Evolutionary conservation across 2,113 vertebrate genomes (phyloP).

Genomic region (Capreolus pygargus): DNA sequence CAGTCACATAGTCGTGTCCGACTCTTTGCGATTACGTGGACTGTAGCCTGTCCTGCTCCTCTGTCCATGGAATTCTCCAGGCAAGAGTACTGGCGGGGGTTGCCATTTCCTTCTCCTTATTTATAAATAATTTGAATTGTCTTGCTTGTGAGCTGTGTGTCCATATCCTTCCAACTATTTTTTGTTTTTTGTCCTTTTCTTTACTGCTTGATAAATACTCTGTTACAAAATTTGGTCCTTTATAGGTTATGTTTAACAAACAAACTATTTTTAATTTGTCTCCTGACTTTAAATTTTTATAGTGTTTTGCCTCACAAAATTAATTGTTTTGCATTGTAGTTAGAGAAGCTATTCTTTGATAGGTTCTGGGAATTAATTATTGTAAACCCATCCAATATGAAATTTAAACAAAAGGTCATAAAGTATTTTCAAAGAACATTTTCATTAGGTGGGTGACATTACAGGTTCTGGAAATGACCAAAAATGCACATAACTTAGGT

Average conservation of each 20-base stretch:
- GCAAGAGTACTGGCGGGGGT: not conserved
- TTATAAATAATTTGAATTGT: not conserved
- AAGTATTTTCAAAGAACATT: not conserved
- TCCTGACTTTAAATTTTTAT: not conserved
- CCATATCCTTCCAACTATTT: not conserved
- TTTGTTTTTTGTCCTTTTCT: not conserved
- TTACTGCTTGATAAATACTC: not conserved
- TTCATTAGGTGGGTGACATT: not conserved
- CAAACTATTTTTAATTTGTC: not conserved
- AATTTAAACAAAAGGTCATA: constrained; percentile 9
- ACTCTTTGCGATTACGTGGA: not conserved
- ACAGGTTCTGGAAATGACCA: not conserved
- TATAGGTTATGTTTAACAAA: not conserved
- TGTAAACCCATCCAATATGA: not conserved
- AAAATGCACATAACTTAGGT: not conserved
- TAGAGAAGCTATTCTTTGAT: not conserved
- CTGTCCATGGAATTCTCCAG: not conserved
- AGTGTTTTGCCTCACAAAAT: not conserved
- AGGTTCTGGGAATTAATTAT: not conserved
- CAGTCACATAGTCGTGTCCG: not conserved
- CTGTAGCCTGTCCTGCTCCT: not conserved
- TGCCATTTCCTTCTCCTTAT: not conserved
- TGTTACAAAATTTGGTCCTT: not conserved
- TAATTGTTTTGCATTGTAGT: not conserved
- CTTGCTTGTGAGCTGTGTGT: not conserved